These are phyloP conservation scores for Pelochelys cantorii DNA, from an alignment of 2,797 vertebrate species.

Conservation along the genomic window DNA sequence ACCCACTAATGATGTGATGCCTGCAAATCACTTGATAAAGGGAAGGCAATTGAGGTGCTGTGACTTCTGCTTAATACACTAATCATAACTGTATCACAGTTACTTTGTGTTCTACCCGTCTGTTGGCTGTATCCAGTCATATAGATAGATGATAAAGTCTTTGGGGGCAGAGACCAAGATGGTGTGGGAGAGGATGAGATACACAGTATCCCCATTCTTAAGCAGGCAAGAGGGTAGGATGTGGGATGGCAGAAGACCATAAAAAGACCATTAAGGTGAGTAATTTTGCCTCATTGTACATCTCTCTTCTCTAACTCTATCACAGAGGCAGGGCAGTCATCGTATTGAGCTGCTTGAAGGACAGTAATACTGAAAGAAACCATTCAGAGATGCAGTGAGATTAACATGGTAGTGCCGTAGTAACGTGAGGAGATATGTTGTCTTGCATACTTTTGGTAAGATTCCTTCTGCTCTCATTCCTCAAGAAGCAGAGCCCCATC, in stretches of 20 bases:
- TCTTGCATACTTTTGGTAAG: neutral
- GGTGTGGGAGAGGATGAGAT: neutral
- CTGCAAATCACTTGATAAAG: neutral
- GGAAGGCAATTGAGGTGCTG: fast-evolving
- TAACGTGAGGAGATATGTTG: neutral
- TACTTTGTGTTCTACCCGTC: neutral
- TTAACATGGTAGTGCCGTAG: neutral
- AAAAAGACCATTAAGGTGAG: neutral
- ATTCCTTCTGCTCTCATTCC: neutral
- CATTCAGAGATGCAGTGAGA: neutral
- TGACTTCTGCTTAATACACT: neutral
- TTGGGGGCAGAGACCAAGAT: neutral
- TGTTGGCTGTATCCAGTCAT: neutral
- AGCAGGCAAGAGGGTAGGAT: neutral
- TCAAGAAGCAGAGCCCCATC: neutral
- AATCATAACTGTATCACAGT: neutral
- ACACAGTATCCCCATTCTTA: neutral
- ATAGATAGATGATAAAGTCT: neutral
- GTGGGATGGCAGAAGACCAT: neutral
- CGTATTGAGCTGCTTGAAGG: neutral
- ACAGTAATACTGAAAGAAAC: neutral
- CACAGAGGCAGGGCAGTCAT: neutral
- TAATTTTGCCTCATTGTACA: neutral
- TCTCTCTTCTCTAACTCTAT: neutral
- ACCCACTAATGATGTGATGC: neutral